Evolutionary conservation across 2,113 vertebrate genomes (phyloP).

Genomic region (Perca flavescens): DNA sequence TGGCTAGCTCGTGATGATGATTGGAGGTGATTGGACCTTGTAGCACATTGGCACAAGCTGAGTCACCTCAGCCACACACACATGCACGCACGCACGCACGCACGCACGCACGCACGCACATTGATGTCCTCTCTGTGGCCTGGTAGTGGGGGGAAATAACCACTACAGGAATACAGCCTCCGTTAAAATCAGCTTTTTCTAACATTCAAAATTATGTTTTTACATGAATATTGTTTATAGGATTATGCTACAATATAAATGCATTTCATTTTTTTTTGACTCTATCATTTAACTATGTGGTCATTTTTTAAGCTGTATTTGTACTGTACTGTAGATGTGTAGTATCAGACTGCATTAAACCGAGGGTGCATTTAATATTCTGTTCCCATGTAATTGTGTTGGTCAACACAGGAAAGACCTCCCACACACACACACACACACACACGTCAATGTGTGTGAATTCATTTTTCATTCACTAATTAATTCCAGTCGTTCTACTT

Average conservation of each 20-base stretch:
- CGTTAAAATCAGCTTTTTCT: background rate
- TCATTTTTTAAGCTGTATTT: too few relatives aligned
- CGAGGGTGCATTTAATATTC: background rate
- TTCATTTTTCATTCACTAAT: too few relatives aligned
- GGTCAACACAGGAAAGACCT: background rate
- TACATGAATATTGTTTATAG: background rate
- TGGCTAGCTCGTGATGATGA: slow-evolving; percentile 42
- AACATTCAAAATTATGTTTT: background rate
- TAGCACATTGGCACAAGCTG: slow-evolving; percentile 44
- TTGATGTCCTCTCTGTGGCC: background rate
- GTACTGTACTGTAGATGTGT: too few relatives aligned
- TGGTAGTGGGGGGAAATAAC: background rate
- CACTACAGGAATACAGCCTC: background rate
- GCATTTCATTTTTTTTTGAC: too few relatives aligned
- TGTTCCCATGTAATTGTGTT: background rate
- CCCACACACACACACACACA: too few relatives aligned
- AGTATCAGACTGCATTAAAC: background rate
- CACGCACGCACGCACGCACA: slow-evolving; percentile 1
- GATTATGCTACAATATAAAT: background rate
- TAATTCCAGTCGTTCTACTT: too few relatives aligned
- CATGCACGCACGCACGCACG: background rate
- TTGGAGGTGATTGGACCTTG: slow-evolving; percentile 40
- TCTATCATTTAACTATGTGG: too few relatives aligned
- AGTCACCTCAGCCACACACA: slow-evolving; percentile 44
- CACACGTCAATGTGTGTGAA: too few relatives aligned